Evolutionary conservation across 2,113 vertebrate genomes (phyloP).

Genomic region (Tauraco erythrolophus): DNA sequence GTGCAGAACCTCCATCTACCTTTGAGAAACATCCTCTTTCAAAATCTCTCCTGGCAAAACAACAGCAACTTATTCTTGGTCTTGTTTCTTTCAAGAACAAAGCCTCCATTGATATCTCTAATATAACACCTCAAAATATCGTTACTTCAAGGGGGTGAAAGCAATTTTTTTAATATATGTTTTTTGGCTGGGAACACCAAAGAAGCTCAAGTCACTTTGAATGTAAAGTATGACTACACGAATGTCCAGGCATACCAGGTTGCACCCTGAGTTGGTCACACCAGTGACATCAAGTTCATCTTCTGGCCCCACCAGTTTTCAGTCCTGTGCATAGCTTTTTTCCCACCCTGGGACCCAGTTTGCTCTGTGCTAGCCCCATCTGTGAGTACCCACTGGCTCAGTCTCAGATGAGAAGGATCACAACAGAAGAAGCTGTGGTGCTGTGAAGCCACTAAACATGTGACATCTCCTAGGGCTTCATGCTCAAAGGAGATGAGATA

Average conservation of each 20-base stretch:
- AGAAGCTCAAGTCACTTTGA: not conserved
- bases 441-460: not conserved
- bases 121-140: not conserved
- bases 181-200: not conserved
- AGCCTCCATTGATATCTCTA: not conserved
- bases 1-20: not conserved
- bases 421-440: not conserved
- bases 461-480: not conserved
- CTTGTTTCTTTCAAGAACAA: not conserved
- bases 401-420: not conserved
- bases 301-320: not conserved
- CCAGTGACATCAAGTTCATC: fast-evolving
- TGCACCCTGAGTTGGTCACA: fast-evolving
- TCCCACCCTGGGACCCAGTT: not conserved
- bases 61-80: not conserved
- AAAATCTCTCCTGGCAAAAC: not conserved
- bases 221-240: not conserved
- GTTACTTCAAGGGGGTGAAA: not conserved
- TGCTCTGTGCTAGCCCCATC: not conserved
- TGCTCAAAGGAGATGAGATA: not conserved
- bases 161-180: not conserved
- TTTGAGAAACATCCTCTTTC: not conserved
- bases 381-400: not conserved
- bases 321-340: not conserved
- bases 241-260: not conserved